These are phyloP conservation scores for Saguinus imperator DNA, from an alignment of 2,113 vertebrate species.

Conservation along the genomic window DNA sequence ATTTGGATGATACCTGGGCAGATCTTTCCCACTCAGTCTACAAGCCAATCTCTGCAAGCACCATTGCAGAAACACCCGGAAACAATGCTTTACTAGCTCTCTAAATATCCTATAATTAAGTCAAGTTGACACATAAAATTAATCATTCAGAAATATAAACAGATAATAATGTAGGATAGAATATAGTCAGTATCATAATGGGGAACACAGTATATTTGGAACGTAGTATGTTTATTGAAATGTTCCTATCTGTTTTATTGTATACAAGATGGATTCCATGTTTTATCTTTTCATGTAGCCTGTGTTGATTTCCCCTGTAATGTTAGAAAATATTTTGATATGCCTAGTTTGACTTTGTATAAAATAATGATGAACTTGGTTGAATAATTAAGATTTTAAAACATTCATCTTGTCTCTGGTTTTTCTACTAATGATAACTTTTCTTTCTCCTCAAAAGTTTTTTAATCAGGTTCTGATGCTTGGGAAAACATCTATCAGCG, in stretches of 20 bases:
- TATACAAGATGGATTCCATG: not conserved
- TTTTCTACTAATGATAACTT: conserved; percentile 53
- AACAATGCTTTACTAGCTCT: not conserved
- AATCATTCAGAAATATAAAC: too few species aligned
- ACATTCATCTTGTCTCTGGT: not conserved
- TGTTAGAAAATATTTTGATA: conserved; percentile 50
- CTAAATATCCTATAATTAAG: not conserved
- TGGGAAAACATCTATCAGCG: conserved; percentile 98
- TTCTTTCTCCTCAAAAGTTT: conserved; percentile 87
- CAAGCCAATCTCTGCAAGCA: not conserved
- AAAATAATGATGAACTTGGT: conserved; percentile 29
- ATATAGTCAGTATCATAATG: not conserved
- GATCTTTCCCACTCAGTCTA: not conserved
- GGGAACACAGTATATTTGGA: not conserved
- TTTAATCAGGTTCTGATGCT: conserved; percentile 99
- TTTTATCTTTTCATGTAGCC: not conserved
- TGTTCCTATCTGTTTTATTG: not conserved
- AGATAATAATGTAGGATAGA: not conserved
- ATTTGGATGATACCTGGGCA: not conserved
- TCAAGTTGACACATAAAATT: not conserved
- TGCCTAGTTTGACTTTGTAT: conserved; percentile 14
- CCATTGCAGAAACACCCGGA: not conserved
- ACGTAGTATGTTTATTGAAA: not conserved
- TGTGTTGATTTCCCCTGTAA: not conserved
- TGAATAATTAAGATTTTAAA: not conserved